Evolutionary conservation across 2,113 vertebrate genomes (phyloP), one percentile per base, ranked within the genome.

Genomic region (Lutjanus erythropterus): DNA sequence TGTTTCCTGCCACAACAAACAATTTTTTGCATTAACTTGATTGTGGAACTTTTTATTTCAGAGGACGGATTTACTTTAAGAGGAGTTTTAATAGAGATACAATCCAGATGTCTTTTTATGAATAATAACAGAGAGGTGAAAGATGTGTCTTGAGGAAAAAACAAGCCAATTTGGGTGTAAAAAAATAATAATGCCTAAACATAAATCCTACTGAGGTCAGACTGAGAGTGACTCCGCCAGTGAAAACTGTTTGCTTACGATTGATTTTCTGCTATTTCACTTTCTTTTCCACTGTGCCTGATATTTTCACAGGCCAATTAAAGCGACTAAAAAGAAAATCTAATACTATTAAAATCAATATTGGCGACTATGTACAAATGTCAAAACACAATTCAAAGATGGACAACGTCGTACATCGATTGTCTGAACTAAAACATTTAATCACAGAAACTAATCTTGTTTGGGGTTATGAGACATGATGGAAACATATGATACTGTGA

Each of bases 261-360:
- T 90, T 53, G 87, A 88, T 92, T 87, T 90, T 84, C 78, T 83
- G 55, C 50, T 79, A 0, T 69, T 84, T 81, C 68, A 53, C 10
- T 3, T 80, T 75, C 49, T 35, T 0, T 68, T 80, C n/a, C 7
- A 21, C 60, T n/a, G 39, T 46, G 39, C 11, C 64, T 75, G 79
- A 61, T 86, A 73, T 84, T 88, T 87, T 75, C 80, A 80, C 69
- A 37, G 69, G 64, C 55, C 83, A 90, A 90, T 87, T 89, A 81
- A 84, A 87, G 78, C 2, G 62, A 66, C 86, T 85, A 71, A 82
- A 87, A 88, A 75, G 39, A 75, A 84, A 74, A 56, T 50, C 65
- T 60, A 46, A 81, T 66, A 52, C 72, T 47, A 60, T 70, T 58
- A 16, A 72, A 88, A 87, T 91, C 89, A 64, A 91, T 91, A 77